phyloP scores from a whole-genome alignment of 2,113 vertebrate genomes.

The Copsychus sechellarum region DNA sequence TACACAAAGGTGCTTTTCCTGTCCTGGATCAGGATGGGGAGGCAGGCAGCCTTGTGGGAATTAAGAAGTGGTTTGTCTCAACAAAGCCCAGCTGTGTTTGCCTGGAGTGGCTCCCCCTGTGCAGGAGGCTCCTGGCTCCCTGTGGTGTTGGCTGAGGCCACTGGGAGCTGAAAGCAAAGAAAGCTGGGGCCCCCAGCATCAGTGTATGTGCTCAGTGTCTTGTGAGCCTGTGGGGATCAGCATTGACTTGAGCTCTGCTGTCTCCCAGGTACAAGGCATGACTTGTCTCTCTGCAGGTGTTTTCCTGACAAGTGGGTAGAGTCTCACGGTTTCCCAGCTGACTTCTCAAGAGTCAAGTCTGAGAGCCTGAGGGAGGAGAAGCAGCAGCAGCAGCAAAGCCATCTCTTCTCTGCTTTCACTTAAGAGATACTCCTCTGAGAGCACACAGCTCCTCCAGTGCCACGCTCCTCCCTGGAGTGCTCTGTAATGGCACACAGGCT shows the following conservation, averaged over 20 bases:
- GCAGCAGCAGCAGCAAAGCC: constrained; percentile 49
- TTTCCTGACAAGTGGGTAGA: constrained; percentile 50
- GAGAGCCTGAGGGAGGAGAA: constrained; percentile 47
- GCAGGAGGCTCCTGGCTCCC: neutral
- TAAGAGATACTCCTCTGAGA: constrained; percentile 24
- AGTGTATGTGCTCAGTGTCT: neutral
- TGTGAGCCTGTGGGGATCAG: neutral
- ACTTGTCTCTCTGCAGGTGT: constrained; percentile 43
- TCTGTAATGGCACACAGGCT: neutral
- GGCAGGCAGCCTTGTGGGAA: neutral
- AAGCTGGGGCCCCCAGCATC: constrained; percentile 1
- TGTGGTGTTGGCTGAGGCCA: neutral
- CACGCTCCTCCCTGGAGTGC: neutral
- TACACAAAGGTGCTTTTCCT: neutral
- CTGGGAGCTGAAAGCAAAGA: constrained; percentile 48
- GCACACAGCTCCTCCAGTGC: neutral
- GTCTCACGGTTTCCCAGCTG: constrained; percentile 18
- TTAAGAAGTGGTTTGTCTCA: constrained; percentile 8
- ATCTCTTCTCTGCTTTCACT: constrained; percentile 35
- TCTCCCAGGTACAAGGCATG: constrained; percentile 21
- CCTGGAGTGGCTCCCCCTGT: neutral
- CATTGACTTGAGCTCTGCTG: neutral
- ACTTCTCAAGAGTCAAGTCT: constrained; percentile 22
- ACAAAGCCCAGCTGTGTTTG: neutral
- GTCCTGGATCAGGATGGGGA: neutral